These are phyloP conservation scores for Microcebus jonahi DNA, from an alignment of 2,113 vertebrate genomes.

Conservation along the genomic window DNA sequence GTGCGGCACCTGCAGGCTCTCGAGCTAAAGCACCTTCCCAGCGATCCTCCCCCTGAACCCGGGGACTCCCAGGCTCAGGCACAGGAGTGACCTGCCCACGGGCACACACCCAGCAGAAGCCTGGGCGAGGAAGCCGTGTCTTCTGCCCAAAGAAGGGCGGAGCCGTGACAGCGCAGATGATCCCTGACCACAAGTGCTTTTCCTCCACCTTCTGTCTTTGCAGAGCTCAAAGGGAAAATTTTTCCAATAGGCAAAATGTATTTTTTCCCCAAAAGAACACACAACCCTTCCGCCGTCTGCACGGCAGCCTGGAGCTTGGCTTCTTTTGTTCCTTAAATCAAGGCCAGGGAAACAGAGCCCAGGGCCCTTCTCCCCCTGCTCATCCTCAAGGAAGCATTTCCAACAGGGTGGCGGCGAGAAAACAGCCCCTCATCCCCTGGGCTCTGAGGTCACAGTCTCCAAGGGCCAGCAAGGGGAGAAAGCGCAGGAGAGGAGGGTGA, in stretches of 20 bases:
- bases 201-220: constrained; percentile 25
- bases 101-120: background rate
- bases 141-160: fast-evolving
- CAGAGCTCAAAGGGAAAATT: constrained; percentile 52
- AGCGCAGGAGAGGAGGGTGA: background rate
- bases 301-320: constrained; percentile 9
- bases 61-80: background rate
- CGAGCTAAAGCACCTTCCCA: background rate
- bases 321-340: constrained; percentile 66
- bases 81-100: background rate
- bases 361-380: background rate
- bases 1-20: background rate
- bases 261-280: constrained; percentile 11
- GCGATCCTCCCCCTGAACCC: background rate
- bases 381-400: background rate
- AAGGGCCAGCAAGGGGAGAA: background rate
- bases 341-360: background rate
- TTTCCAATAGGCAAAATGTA: constrained; percentile 44
- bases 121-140: background rate
- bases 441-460: background rate
- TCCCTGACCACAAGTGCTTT: background rate
- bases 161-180: background rate
- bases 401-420: background rate
- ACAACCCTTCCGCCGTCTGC: constrained; percentile 40
- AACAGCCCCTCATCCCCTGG: too few species aligned